Base-by-base conservation (phyloP, 1,140 invertebrate species). In the Macrostomum lignano region DNA sequence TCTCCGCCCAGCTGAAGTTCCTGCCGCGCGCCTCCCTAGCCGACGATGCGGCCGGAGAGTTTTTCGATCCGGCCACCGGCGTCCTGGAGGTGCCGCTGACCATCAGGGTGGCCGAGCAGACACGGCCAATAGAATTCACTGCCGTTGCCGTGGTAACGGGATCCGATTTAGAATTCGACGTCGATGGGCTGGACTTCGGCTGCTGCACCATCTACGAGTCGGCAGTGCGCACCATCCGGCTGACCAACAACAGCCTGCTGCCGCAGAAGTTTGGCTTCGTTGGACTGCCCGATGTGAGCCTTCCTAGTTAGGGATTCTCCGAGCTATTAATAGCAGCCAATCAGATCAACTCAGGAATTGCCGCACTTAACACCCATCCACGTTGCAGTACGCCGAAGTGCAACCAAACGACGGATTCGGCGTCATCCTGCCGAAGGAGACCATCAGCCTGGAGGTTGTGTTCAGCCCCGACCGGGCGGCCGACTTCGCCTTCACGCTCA, bases 381-480 rank as follows among this genome's bases (percentile, higher is more conserved):
- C 44, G n/a, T n/a, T 46, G 22, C 38, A 58, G 55, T 57, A 43
- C 44, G 41, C 56, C 13, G 52, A 56, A 22, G 47, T 57, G 3
- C 54, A 58, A 34, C 55, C 55, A 6, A 52, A 56, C 45, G 52
- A 57, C 46, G 55, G 55, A 1, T 58, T 56, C 49, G 55, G 54
- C 11, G 55, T 49, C 13, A 33, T 58, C 24, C 33, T 58, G 17
- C 55, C 55, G 7, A 33, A 48, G 20, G 52, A 58, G 36, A 56
- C 48, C 3, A 43, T 57, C 23, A 41, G 48, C 7, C 40, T 58
- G 3, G 47, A 57, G 31, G 45, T 57, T 15, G 46, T 57, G n/a
- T 57, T 58, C 37, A 51, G 46, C 38, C 51, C 54, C 19, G 42
- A 44, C 31, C 48, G 49, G 39, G 48, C 55, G 3, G 44, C 39